phyloP scores from a whole-genome alignment of 2,113 vertebrate genomes.

The Megalops atlanticus region DNA sequence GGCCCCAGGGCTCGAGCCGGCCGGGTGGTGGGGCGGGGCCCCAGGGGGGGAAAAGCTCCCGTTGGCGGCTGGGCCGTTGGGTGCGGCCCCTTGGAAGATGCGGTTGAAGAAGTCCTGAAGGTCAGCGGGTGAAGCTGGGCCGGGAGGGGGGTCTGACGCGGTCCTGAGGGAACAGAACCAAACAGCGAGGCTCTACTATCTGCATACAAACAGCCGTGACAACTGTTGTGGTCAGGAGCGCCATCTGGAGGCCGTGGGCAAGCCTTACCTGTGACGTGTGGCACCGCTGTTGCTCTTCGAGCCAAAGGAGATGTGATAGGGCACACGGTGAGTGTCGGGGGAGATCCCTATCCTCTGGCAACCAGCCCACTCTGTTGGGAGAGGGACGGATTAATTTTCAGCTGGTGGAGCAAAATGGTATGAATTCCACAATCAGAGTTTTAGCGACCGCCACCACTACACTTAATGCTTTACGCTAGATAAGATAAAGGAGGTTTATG shows the following conservation, averaged over 20 bases:
- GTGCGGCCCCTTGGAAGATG: constrained; percentile 81
- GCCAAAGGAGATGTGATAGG: constrained; percentile 93
- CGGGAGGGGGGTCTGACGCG: constrained; percentile 65
- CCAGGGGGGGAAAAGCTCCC: constrained; percentile 77
- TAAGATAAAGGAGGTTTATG: too few relatives aligned
- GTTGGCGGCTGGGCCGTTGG: constrained; percentile 74
- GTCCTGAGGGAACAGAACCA: constrained; percentile 61
- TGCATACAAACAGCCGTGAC: too few relatives aligned
- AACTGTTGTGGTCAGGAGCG: too few relatives aligned
- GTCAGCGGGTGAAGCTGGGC: constrained; percentile 75
- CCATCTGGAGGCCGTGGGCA: too few relatives aligned
- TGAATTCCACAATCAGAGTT: too few relatives aligned
- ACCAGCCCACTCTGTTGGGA: constrained; percentile 87
- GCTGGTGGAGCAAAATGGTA: too few relatives aligned
- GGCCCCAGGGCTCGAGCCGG: constrained; percentile 48
- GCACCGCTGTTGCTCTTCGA: constrained; percentile 72
- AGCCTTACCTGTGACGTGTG: constrained; percentile 77
- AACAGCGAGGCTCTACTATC: too few relatives aligned
- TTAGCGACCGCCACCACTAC: too few relatives aligned
- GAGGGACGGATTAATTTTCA: not conserved
- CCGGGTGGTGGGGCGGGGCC: constrained; percentile 56
- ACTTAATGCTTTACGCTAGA: too few relatives aligned
- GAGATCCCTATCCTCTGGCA: constrained; percentile 90
- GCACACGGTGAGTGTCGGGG: constrained; percentile 89
- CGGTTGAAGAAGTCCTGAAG: constrained; percentile 86